Evolutionary conservation across 2,888 invertebrate species (phyloP).

Genomic region (Hypomecis punctinalis): DNA sequence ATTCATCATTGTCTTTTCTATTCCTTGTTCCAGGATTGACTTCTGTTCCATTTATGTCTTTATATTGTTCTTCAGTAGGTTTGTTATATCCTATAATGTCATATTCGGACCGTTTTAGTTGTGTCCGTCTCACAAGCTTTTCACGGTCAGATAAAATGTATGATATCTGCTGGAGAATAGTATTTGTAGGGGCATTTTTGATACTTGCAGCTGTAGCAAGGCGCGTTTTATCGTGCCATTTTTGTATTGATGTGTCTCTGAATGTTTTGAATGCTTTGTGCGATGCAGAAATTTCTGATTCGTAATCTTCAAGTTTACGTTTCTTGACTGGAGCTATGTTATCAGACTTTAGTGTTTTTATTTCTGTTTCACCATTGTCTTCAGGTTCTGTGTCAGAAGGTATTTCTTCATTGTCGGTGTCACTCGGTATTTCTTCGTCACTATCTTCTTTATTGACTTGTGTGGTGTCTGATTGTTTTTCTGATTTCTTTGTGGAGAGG

Average conservation of each 20-base stretch:
- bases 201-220: constrained; percentile 87
- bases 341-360: constrained; percentile 45
- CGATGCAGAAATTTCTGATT: constrained; percentile 80
- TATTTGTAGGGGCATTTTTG: constrained; percentile 86
- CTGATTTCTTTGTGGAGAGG: constrained; percentile 63
- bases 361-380: constrained; percentile 55
- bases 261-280: constrained; percentile 87
- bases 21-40: constrained; percentile 54
- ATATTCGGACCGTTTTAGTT: constrained; percentile 90
- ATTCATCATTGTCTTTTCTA: constrained; percentile 83
- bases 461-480: constrained; percentile 42
- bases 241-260: constrained; percentile 93
- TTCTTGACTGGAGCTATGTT: constrained; percentile 56
- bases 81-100: constrained; percentile 86
- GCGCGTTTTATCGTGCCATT: constrained; percentile 98
- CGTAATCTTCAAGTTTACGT: constrained; percentile 86
- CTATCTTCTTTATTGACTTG: constrained; percentile 59
- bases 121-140: constrained; percentile 91
- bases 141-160: constrained; percentile 91
- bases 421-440: constrained; percentile 77
- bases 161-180: constrained; percentile 92
- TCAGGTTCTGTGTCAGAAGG: constrained; percentile 85
- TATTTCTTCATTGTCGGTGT: constrained; percentile 88
- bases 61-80: constrained; percentile 47
- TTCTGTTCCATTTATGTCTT: constrained; percentile 50